Evolutionary conservation across 2,888 invertebrate species (phyloP).

Genomic region (Archips xylosteana): DNA sequence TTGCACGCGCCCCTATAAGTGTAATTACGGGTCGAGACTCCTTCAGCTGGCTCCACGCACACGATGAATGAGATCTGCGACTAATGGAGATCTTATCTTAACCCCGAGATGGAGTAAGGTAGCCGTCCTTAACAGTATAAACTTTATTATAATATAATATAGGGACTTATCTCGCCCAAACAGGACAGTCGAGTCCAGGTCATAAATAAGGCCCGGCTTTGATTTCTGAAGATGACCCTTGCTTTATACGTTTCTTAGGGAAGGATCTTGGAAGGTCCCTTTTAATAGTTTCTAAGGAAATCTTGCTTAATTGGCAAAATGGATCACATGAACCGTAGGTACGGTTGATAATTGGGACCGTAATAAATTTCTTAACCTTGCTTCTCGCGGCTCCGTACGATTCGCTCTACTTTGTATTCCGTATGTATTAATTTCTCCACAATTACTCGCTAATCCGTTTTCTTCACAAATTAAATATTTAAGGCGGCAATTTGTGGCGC

Average conservation of each 20-base stretch:
- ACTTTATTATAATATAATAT: conserved; percentile 75
- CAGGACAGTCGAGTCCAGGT: conserved; percentile 71
- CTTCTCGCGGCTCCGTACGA: conserved; percentile 51
- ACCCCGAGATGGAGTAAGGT: conserved; percentile 74
- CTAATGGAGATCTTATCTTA: conserved; percentile 82
- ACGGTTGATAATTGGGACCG: conserved; percentile 47
- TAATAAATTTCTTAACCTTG: conserved; percentile 56
- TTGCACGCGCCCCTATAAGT: conserved; percentile 65
- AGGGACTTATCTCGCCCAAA: conserved; percentile 75
- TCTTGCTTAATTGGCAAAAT: conserved; percentile 76
- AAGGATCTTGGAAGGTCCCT: conserved; percentile 70
- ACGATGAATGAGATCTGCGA: conserved; percentile 78
- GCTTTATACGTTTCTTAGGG: conserved; percentile 67
- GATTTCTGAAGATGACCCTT: conserved; percentile 81
- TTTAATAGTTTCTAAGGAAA: conserved; percentile 77
- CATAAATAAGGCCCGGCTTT: conserved; percentile 81
- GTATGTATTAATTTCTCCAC: conserved; percentile 63
- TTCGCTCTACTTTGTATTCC: conserved; percentile 50
- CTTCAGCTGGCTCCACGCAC: conserved; percentile 66
- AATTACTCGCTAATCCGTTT: conserved; percentile 74
- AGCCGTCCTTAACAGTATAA: conserved; percentile 73
- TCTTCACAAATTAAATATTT: conserved; percentile 79
- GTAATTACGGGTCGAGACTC: conserved; percentile 69
- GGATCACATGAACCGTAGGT: conserved; percentile 66
- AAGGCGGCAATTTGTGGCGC: conserved; percentile 76